These are phyloP conservation scores for Synanthedon tipuliformis DNA, from an alignment of 2,888 invertebrate genomes.

Conservation along the genomic window DNA sequence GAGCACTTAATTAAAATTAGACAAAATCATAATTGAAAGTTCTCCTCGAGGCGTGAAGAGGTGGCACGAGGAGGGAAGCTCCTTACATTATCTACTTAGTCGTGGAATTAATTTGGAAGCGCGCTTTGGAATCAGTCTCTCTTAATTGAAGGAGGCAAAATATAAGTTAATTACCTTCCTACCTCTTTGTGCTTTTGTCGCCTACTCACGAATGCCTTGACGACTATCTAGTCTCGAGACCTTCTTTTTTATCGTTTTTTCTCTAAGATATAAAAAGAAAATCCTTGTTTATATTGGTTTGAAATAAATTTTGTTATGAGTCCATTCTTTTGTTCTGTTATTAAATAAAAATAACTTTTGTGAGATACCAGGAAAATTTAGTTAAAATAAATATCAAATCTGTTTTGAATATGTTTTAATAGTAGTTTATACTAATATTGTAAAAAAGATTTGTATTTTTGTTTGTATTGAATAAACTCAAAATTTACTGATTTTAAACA, in stretches of 20 bases:
- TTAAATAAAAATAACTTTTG: too few relatives aligned
- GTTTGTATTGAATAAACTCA: too few relatives aligned
- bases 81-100: slow-evolving; percentile 67
- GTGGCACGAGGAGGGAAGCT: slow-evolving; percentile 38
- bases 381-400: too few relatives aligned
- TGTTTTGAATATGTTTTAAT: too few relatives aligned
- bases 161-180: slow-evolving; percentile 14
- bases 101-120: slow-evolving; percentile 57
- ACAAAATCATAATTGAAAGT: slow-evolving; percentile 71
- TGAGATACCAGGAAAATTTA: too few relatives aligned
- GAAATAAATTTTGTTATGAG: too few relatives aligned
- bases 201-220: slow-evolving; percentile 8
- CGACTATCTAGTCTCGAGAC: neutral
- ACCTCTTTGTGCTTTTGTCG: slow-evolving; percentile 20
- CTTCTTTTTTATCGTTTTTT: neutral
- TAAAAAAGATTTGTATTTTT: too few relatives aligned
- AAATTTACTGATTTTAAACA: too few relatives aligned
- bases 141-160: slow-evolving; percentile 54
- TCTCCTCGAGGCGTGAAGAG: slow-evolving; percentile 68
- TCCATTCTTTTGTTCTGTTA: too few relatives aligned
- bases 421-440: too few relatives aligned
- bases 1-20: slow-evolving; percentile 71
- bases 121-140: slow-evolving; percentile 36
- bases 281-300: too few relatives aligned
- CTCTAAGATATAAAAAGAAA: neutral